phyloP scores from a whole-genome alignment of 2,113 vertebrate genomes.

The Laterallus jamaicensis region DNA sequence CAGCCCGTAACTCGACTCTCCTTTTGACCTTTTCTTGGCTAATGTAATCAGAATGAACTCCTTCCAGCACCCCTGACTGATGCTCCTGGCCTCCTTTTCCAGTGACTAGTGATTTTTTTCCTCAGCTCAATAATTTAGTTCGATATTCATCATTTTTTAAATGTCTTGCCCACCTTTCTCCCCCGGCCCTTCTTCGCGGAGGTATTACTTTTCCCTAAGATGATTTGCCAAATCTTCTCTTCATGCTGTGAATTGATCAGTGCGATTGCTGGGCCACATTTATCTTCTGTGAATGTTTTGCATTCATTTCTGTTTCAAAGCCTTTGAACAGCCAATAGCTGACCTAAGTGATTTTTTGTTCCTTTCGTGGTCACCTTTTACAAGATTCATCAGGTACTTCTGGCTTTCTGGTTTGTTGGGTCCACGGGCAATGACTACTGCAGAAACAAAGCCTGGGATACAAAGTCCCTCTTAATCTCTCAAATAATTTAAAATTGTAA shows the following conservation, averaged over 20 bases:
- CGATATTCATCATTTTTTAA: conserved; percentile 17
- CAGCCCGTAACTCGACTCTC: conserved; percentile 10
- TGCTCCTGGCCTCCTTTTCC: neutral
- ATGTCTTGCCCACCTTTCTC: neutral
- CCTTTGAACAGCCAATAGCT: neutral
- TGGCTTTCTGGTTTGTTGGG: neutral
- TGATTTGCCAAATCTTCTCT: conserved; percentile 35
- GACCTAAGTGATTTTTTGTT: neutral
- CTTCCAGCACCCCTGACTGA: conserved; percentile 21
- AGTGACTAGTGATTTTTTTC: conserved; percentile 6
- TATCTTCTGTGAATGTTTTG: neutral
- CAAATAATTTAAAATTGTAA: neutral
- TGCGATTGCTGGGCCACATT: conserved; percentile 22
- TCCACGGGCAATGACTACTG: neutral
- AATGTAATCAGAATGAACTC: conserved; percentile 23
- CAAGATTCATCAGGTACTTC: neutral
- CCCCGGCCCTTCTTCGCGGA: neutral
- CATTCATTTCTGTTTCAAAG: conserved; percentile 1
- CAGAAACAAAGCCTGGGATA: neutral
- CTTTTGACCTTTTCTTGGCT: conserved; percentile 35
- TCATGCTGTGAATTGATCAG: conserved; percentile 24
- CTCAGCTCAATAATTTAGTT: conserved; percentile 31
- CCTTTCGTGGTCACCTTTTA: neutral
- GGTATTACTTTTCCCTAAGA: neutral
- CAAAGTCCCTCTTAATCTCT: neutral